phyloP scores from a whole-genome alignment of 2,888 invertebrate species.

The Corbicula japonica region DNA sequence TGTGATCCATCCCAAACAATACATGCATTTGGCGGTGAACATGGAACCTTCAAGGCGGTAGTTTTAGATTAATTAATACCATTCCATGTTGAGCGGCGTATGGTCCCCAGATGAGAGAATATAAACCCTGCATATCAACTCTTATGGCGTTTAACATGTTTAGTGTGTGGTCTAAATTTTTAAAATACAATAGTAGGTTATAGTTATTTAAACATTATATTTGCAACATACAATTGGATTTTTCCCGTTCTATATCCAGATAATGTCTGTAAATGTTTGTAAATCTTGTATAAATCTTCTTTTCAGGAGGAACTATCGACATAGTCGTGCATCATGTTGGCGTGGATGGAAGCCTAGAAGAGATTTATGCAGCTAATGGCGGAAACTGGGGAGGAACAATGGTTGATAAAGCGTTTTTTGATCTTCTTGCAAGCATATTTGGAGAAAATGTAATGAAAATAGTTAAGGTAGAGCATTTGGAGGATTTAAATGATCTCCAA shows the following conservation, averaged over 20 bases:
- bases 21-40: too few relatives aligned
- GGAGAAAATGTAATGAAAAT: neutral
- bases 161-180: neutral
- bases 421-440: neutral
- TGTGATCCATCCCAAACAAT: too few relatives aligned
- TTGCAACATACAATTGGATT: too few relatives aligned
- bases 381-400: conserved; percentile 7
- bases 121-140: too few relatives aligned
- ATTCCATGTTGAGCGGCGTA: too few relatives aligned
- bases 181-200: neutral
- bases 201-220: too few relatives aligned
- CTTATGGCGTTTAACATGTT: too few relatives aligned
- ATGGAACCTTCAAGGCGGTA: too few relatives aligned
- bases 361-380: conserved; percentile 5
- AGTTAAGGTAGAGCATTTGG: conserved; percentile 18
- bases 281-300: neutral
- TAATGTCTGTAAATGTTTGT: neutral
- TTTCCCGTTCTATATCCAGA: too few relatives aligned
- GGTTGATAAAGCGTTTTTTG: conserved; percentile 1
- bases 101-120: too few relatives aligned
- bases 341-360: neutral
- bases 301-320: conserved; percentile 17
- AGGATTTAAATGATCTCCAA: conserved; percentile 22
- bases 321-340: conserved; percentile 6
- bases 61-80: too few relatives aligned